A percentile compares a stretch with the other conserved stretches of the same genome.
Conservation (phyloP, 2,888 invertebrate genomes). For the Prosopocoilus inquinatus region DNA sequence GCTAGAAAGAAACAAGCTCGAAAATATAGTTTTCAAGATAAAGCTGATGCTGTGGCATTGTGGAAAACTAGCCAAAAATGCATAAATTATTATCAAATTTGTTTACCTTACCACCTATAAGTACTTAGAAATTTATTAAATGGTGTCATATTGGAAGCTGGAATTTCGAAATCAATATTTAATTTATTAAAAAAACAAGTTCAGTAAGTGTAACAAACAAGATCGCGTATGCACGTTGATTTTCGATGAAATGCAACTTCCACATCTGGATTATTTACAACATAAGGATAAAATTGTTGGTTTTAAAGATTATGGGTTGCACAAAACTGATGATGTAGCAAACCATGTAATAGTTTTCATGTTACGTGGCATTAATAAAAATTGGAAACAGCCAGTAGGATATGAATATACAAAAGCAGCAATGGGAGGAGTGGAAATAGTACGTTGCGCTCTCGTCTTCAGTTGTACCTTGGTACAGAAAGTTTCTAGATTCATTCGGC, state of each 20-base stretch:
- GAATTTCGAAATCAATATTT: too few species aligned
- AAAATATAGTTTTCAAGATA: too few species aligned
- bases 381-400: constrained; percentile 3
- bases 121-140: too few species aligned
- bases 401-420: background rate
- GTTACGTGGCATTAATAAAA: background rate
- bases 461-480: too few species aligned
- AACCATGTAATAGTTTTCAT: constrained; percentile 2
- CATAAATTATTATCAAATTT: too few species aligned
- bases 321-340: background rate
- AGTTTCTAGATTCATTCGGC: too few species aligned
- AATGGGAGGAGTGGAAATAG: background rate
- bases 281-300: constrained; percentile 4
- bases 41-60: too few species aligned
- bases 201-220: background rate
- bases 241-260: constrained; percentile 7
- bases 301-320: constrained; percentile 6
- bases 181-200: background rate
- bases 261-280: constrained; percentile 2
- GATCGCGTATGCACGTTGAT: too few species aligned
- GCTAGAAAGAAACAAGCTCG: too few species aligned
- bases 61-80: too few species aligned
- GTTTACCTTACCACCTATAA: background rate
- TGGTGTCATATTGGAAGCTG: too few species aligned
- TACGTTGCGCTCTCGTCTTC: too few species aligned